A percentile compares a stretch with the other conserved stretches of the same genome.
These are phyloP conservation scores for Candidula unifasciata DNA, from an alignment of 2,888 invertebrate genomes.

Conservation along the genomic window DNA sequence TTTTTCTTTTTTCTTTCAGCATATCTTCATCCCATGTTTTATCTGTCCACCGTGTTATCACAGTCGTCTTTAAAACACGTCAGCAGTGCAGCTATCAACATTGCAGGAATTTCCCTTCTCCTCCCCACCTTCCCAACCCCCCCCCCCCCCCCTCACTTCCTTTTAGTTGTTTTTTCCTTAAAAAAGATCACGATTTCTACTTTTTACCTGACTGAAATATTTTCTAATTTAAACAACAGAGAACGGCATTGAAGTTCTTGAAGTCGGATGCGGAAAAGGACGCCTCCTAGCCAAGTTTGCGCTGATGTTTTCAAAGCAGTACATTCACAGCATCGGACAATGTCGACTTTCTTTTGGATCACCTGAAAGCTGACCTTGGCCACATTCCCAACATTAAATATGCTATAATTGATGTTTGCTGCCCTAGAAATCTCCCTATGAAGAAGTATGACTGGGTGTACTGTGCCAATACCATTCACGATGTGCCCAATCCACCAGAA, in stretches of 20 bases:
- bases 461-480: conserved; percentile 51
- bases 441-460: conserved; percentile 51
- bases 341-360: conserved; percentile 6
- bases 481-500: conserved; percentile 50
- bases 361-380: background rate
- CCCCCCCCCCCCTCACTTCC: too few relatives aligned
- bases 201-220: too few relatives aligned
- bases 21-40: too few relatives aligned
- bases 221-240: conserved; percentile 21
- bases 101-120: too few relatives aligned
- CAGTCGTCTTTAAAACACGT: too few relatives aligned
- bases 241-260: conserved; percentile 40
- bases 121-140: too few relatives aligned
- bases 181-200: too few relatives aligned
- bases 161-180: too few relatives aligned
- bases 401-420: conserved; percentile 39
- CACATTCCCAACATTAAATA: conserved; percentile 45
- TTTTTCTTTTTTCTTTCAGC: too few relatives aligned
- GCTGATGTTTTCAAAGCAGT: conserved; percentile 45
- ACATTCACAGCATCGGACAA: conserved; percentile 46
- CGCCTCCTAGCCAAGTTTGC: conserved; percentile 37
- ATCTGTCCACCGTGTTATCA: too few relatives aligned
- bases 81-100: too few relatives aligned
- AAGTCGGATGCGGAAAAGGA: conserved; percentile 50
- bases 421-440: conserved; percentile 10